Evolutionary conservation across 2,113 vertebrate genomes (phyloP), one percentile per base, ranked within the genome.

Genomic region (Tyto alba): DNA sequence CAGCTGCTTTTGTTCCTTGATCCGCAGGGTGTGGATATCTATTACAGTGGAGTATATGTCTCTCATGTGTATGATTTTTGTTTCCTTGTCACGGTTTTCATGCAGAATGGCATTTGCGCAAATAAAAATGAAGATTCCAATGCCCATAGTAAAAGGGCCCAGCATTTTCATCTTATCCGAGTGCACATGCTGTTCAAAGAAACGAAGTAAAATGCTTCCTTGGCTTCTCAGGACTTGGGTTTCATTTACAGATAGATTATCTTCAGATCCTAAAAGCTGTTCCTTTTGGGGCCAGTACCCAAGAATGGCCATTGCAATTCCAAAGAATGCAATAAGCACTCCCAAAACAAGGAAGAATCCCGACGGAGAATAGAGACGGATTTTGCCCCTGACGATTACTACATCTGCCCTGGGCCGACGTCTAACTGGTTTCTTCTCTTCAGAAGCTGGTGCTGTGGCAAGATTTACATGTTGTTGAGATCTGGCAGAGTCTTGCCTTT

Each of bases 11-110:
- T 99, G 99, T 89, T 99, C 99, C 79, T 97, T 98, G 94, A 99
- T 96, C 87, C 99, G 98, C 76, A 99, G 98, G 13, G 98, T 98
- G 90, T 99, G 99, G 96, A 99, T 99, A 97, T 99, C 99, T 47
- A 99, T 99, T 95, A 99, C 99, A 3, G 99, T 99, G 85, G 99
- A 99, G 93, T 99, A 99, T 98, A 99, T 99, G 97, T 99, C 99
- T 96, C 99, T 98, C 99, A 99, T 99, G 94, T 99, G 99, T 96
- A 99, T 99, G 80, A 99, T 98, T 98, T 99, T 99, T n/a, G 99
- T 99, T 95, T 99, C 99, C 48, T 98, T 98, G 98, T 99, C 99
- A 83, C 99, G 98, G 97, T 99, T 99, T 96, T 99, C 99, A 21
- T 99, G 99, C 38, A 99, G 98, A 89, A 99, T 99, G 83, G 99